Conservation (phyloP, 2,888 invertebrate genomes). For the Mythimna lalbum region DNA sequence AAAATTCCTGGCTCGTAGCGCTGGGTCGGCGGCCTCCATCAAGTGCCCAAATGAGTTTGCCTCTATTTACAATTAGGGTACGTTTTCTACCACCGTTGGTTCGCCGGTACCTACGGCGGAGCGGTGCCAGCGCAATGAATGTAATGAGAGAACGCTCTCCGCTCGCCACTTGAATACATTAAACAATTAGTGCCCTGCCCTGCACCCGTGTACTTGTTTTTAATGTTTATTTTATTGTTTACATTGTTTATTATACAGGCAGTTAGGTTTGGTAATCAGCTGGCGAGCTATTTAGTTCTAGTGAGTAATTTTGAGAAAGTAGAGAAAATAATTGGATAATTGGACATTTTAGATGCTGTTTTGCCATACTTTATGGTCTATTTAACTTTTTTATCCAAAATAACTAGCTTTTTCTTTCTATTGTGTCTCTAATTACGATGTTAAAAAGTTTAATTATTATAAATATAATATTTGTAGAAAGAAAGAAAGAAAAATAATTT, state of each 20-base stretch:
- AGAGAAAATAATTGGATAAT: conserved; percentile 1
- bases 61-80: conserved; percentile 79
- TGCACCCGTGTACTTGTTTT: conserved; percentile 61
- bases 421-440: too few species aligned
- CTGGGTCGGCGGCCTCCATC: conserved; percentile 68
- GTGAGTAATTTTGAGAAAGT: not conserved
- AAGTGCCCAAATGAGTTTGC: conserved; percentile 81
- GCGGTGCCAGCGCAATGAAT: conserved; percentile 67
- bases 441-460: too few species aligned
- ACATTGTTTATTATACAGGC: conserved; percentile 60
- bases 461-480: too few species aligned
- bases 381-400: not conserved
- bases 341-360: not conserved
- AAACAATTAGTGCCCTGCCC: conserved; percentile 72
- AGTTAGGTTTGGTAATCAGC: conserved; percentile 54
- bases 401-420: too few species aligned
- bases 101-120: not conserved
- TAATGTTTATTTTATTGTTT: conserved; percentile 68
- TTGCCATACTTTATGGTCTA: not conserved
- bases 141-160: conserved; percentile 72
- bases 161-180: conserved; percentile 75
- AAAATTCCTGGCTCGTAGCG: conserved; percentile 75
- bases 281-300: conserved; percentile 29
- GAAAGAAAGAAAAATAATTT: too few species aligned
- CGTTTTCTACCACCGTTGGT: conserved; percentile 52